Conservation (phyloP, 1,140 invertebrate species). For the Listronotus oregonensis region DNA sequence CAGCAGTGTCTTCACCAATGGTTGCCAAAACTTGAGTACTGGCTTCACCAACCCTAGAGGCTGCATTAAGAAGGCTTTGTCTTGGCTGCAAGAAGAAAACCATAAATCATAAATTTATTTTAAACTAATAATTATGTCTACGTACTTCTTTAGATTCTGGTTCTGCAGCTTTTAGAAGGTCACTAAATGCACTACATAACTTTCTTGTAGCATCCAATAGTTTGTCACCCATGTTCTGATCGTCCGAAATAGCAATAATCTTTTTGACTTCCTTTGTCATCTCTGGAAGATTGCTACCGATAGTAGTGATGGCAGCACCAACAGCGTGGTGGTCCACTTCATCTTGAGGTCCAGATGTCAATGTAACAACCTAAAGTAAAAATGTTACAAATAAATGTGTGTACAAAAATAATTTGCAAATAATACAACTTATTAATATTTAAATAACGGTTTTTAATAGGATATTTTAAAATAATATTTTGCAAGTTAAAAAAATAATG, state of each 20-base stretch:
- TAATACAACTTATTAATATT: too few relatives aligned
- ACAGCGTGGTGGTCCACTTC: slow-evolving; percentile 94
- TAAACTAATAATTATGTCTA: slow-evolving; percentile 53
- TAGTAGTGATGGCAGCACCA: slow-evolving; percentile 95
- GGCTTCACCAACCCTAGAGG: slow-evolving; percentile 93
- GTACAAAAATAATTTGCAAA: too few relatives aligned
- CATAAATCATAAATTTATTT: slow-evolving; percentile 10
- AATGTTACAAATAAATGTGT: too few relatives aligned
- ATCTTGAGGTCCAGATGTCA: slow-evolving; percentile 82
- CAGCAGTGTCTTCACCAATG: slow-evolving; percentile 88
- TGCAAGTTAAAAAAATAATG: too few relatives aligned
- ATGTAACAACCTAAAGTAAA: slow-evolving; percentile 74
- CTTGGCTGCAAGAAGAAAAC: slow-evolving; percentile 63
- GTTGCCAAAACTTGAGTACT: slow-evolving; percentile 92
- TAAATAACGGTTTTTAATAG: too few relatives aligned
- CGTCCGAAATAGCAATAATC: slow-evolving; percentile 93
- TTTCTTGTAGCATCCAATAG: slow-evolving; percentile 90
- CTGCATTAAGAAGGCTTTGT: slow-evolving; percentile 91
- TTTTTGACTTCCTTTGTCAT: slow-evolving; percentile 93
- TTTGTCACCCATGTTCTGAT: slow-evolving; percentile 77
- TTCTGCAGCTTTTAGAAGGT: slow-evolving; percentile 91
- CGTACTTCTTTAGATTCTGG: slow-evolving; percentile 84
- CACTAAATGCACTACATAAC: slow-evolving; percentile 92
- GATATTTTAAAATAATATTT: too few relatives aligned
- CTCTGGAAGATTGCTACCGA: slow-evolving; percentile 94